Conservation (phyloP, 2,888 invertebrate genomes). For the Hypena proboscidalis region DNA sequence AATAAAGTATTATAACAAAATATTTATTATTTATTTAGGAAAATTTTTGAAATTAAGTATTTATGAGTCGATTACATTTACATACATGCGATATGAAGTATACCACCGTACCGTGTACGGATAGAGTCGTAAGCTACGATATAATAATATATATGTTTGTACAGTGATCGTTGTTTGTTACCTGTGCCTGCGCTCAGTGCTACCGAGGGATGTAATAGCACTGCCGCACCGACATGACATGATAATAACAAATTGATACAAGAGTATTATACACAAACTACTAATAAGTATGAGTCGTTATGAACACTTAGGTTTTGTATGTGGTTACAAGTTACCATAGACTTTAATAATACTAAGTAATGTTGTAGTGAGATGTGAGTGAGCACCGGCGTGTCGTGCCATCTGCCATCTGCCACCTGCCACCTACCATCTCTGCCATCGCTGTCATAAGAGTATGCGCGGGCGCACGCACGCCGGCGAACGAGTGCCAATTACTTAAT, state of each 20-base stretch:
- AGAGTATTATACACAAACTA: constrained; percentile 30
- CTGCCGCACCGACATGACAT: neutral
- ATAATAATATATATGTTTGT: neutral
- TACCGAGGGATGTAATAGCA: constrained; percentile 2
- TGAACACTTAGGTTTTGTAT: constrained; percentile 41
- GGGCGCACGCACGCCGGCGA: constrained; percentile 19
- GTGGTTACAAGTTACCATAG: constrained; percentile 35
- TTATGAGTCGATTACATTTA: constrained; percentile 45
- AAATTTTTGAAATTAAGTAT: constrained; percentile 45
- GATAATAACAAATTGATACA: constrained; percentile 16
- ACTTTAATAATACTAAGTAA: too few relatives aligned
- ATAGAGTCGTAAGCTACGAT: constrained; percentile 4
- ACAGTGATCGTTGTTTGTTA: neutral
- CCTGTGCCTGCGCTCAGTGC: neutral
- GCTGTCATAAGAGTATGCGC: too few relatives aligned
- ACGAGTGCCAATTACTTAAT: constrained; percentile 41
- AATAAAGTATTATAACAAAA: constrained; percentile 53
- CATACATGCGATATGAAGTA: constrained; percentile 28
- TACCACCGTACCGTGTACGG: constrained; percentile 48
- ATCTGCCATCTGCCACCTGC: too few relatives aligned
- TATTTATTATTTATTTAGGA: constrained; percentile 57
- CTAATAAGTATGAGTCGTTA: constrained; percentile 29
- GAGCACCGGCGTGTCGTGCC: constrained; percentile 3
- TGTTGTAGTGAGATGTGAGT: constrained; percentile 7
- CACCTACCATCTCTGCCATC: too few relatives aligned